Base-by-base conservation (phyloP, 2,113 vertebrate species). In the Brevimyrus niger region DNA sequence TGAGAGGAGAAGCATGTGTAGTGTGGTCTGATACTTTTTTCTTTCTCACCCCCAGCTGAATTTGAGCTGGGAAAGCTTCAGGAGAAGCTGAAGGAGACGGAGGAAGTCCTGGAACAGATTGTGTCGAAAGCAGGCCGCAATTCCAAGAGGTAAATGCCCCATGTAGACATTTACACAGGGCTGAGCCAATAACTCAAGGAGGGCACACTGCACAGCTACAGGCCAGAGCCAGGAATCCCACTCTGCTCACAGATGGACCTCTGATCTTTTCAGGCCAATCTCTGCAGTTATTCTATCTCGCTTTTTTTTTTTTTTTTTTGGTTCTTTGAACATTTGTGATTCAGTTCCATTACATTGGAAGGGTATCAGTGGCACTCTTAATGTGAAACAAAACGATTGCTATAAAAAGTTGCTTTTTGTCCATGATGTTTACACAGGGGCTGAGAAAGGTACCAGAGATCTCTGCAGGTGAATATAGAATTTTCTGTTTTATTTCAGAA, bases 41-140 rank as follows among this genome's bases (percentile, higher is more conserved):
- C 61, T 69, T 88, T 47, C 84, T 90, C 92, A 15, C 90, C 92
- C 94, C 87, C 92, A 99, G 98, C 97, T 83, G 98, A 98, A 92
- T 98, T 96, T 90, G 97, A 99, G 90, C 95, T 99, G 90, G 91
- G 94, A 82, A 98, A 99, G 91, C 97, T 99, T 73, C 98, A 99
- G 94, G 98, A 99, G 93, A 98, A 97, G 92, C 95, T 99, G 92
- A 96, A 94, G 90, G 97, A 98, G 91, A 99, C 98, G 0, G 98
- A 99, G 94, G 93, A 97, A 93, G 97, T 97, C 89, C 98, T 99
- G 97, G 97, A 99, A 96, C 97, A 96, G 90, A 95, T 99, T 10
- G 97, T 99, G 89, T 97, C 94, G 87, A 95, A 95, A 88, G 96
- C 97, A 82, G 96, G 96, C 88, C 96, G 96, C 92, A 94, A 96